A percentile compares a stretch with the other conserved stretches of the same genome.
These are phyloP conservation scores for Sinopyrophorus schimmeli DNA, from an alignment of 2,888 invertebrate species.

Conservation along the genomic window DNA sequence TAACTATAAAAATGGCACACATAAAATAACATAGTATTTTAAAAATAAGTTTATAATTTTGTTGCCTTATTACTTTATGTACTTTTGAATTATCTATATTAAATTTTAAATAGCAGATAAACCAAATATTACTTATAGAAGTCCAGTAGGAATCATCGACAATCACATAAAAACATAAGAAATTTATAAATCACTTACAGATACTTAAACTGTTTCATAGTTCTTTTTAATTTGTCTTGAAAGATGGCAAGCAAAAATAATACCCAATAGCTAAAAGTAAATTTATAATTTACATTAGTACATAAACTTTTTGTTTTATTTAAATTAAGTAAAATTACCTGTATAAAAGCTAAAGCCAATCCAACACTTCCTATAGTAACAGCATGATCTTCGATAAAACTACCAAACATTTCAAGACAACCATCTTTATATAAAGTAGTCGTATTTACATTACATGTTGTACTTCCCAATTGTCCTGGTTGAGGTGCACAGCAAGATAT, in stretches of 20 bases:
- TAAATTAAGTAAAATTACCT: conserved; percentile 64
- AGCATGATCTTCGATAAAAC: conserved; percentile 70
- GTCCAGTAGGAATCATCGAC: no score
- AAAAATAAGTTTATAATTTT: no score
- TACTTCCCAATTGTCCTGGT: conserved; percentile 56
- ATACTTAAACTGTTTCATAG: conserved; percentile 37
- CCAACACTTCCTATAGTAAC: conserved; percentile 79
- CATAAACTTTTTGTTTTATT: no score
- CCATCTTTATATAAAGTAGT: conserved; percentile 61
- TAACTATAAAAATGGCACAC: no score
- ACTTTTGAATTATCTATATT: no score
- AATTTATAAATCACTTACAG: no score
- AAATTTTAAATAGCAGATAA: no score
- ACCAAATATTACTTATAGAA: no score
- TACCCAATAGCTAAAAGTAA: conserved; percentile 75
- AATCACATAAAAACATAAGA: no score
- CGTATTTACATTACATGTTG: conserved; percentile 46
- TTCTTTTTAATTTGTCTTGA: conserved; percentile 76
- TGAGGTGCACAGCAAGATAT: conserved; percentile 65
- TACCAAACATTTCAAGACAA: conserved; percentile 67
- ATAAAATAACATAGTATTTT: no score
- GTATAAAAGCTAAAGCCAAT: conserved; percentile 80
- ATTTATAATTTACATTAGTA: conserved; percentile 23
- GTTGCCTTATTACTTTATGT: no score
- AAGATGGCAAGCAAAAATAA: conserved; percentile 88